These are phyloP conservation scores for Pristionchus mayeri DNA, from an alignment of 2,888 invertebrate species.

Conservation along the genomic window DNA sequence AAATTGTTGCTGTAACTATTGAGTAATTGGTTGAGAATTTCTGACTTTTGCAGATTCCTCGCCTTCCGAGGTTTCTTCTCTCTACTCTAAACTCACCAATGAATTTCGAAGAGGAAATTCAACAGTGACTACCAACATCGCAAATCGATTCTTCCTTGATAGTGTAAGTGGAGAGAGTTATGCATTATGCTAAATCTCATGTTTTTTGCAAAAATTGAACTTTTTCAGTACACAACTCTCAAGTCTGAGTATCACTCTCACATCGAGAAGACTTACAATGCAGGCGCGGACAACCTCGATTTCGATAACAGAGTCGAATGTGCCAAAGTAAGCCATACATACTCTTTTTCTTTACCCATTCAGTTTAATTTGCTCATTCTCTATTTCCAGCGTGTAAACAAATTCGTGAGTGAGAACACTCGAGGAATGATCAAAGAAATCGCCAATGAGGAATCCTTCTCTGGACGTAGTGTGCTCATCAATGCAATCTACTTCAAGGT, in stretches of 20 bases:
- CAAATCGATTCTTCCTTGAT: conserved; percentile 22
- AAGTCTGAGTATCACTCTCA: conserved; percentile 53
- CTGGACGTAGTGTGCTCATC: too few species aligned
- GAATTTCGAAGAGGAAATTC: background rate
- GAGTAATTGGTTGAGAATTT: too few species aligned
- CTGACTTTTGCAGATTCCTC: too few species aligned
- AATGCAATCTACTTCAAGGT: too few species aligned
- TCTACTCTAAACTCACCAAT: background rate
- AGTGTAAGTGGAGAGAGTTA: background rate
- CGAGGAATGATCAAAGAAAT: too few species aligned
- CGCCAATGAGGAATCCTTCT: too few species aligned
- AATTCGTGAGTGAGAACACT: too few species aligned
- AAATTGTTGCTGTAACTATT: too few species aligned
- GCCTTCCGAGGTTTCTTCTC: background rate
- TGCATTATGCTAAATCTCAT: background rate
- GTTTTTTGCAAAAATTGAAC: too few species aligned
- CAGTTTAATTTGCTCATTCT: too few species aligned
- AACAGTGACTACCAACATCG: background rate
- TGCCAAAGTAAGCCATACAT: conserved; percentile 76
- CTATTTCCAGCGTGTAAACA: too few species aligned
- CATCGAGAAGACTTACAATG: conserved; percentile 53
- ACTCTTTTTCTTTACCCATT: too few species aligned
- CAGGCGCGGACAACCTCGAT: conserved; percentile 55
- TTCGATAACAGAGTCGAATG: conserved; percentile 77
- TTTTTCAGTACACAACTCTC: conserved; percentile 51